Evolutionary conservation across 2,113 vertebrate species (phyloP).

Genomic region (Pristiophorus japonicus): DNA sequence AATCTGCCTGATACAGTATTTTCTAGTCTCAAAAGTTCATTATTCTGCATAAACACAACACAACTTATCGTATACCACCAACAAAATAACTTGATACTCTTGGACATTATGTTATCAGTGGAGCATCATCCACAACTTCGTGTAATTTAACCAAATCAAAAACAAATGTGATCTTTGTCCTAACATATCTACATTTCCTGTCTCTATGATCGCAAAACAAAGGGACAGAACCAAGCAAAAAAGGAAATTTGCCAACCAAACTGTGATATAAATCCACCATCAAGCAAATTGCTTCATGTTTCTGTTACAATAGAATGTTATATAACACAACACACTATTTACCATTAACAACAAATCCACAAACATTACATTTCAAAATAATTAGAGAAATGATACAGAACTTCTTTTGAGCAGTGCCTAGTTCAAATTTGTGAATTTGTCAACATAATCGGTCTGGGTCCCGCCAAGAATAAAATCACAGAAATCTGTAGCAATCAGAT

Average conservation of each 20-base stretch:
- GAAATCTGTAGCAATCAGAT: too few species aligned
- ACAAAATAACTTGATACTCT: too few species aligned
- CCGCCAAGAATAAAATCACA: too few species aligned
- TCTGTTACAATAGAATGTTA: background rate
- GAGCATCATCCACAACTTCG: background rate
- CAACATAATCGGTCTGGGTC: background rate
- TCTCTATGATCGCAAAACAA: too few species aligned
- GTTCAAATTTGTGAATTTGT: too few species aligned
- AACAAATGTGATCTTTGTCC: background rate
- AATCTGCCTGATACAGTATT: too few species aligned
- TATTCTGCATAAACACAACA: too few species aligned
- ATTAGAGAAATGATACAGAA: background rate
- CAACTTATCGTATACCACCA: too few species aligned
- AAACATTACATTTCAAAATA: background rate
- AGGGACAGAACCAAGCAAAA: background rate
- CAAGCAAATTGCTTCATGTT: background rate
- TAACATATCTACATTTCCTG: background rate
- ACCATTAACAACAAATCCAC: background rate
- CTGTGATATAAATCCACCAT: background rate
- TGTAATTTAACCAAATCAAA: background rate
- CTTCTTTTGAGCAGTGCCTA: background rate
- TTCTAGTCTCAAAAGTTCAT: too few species aligned
- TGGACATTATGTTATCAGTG: background rate
- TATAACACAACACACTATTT: background rate
- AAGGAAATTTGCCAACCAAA: background rate